Conservation (phyloP, 1,140 invertebrate genomes). For the Leptonema lineaticorne region DNA sequence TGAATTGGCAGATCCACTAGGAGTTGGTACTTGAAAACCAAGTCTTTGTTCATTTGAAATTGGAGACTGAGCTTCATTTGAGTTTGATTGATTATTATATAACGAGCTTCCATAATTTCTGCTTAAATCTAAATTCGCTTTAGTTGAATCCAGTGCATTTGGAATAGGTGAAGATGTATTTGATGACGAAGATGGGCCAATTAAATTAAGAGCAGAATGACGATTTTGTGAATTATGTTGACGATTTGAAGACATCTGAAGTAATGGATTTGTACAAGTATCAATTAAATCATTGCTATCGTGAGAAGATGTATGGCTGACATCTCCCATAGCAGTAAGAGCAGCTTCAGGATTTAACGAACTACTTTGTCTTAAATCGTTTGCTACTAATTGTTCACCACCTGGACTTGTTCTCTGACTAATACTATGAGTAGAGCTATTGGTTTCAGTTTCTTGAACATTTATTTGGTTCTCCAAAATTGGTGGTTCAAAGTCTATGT, state of each 20-base stretch:
- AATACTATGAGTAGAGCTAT: constrained; percentile 38
- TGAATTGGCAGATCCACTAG: constrained; percentile 38
- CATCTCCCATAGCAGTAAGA: constrained; percentile 38
- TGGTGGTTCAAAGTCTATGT: constrained; percentile 77
- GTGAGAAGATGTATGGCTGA: constrained; percentile 38
- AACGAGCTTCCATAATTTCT: constrained; percentile 40
- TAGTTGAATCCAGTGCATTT: constrained; percentile 30
- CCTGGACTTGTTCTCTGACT: constrained; percentile 44
- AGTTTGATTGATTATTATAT: constrained; percentile 45
- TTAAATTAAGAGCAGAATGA: constrained; percentile 38
- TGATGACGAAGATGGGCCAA: constrained; percentile 36
- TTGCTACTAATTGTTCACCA: constrained; percentile 30
- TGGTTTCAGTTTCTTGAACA: constrained; percentile 32
- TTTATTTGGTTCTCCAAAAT: constrained; percentile 45
- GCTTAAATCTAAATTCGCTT: constrained; percentile 34
- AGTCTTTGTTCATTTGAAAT: constrained; percentile 39
- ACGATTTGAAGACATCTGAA: constrained; percentile 35
- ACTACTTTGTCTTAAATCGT: constrained; percentile 29
- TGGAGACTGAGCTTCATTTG: constrained; percentile 39
- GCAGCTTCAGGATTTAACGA: constrained; percentile 13
- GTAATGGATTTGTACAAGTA: constrained; percentile 31
- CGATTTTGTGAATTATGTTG: constrained; percentile 30
- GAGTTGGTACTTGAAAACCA: constrained; percentile 41
- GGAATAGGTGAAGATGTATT: constrained; percentile 38
- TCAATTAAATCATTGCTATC: constrained; percentile 41